These are phyloP conservation scores for Amazona guildingii DNA, from an alignment of 2,113 vertebrate species.

Conservation along the genomic window DNA sequence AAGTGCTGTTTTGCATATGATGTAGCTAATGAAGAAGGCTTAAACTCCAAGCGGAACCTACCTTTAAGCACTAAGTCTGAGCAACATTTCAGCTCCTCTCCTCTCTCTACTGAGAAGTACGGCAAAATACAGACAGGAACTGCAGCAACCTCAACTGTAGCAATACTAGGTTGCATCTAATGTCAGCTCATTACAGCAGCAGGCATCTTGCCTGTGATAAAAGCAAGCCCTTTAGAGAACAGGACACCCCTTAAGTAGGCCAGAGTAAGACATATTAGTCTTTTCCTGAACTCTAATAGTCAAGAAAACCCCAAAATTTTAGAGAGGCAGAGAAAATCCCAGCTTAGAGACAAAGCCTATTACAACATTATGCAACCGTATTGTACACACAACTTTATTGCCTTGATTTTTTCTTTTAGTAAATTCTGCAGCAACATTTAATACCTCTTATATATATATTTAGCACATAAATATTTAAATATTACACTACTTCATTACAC, in stretches of 20 bases:
- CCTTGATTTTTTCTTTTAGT: neutral
- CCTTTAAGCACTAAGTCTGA: neutral
- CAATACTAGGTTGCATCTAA: neutral
- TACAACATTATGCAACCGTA: neutral
- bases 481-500: neutral
- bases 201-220: neutral
- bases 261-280: neutral
- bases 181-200: neutral
- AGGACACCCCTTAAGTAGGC: neutral
- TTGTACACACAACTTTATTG: neutral
- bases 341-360: neutral
- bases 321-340: neutral
- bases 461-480: neutral
- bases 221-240: neutral
- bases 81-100: neutral
- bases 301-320: rapidly evolving
- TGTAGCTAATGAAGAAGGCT: neutral
- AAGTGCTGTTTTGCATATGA: neutral
- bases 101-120: neutral
- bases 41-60: neutral
- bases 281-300: neutral
- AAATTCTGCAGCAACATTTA: neutral
- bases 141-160: neutral
- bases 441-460: neutral
- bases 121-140: neutral